Conservation (phyloP, 2,888 invertebrate species). For the Apamea anceps region DNA sequence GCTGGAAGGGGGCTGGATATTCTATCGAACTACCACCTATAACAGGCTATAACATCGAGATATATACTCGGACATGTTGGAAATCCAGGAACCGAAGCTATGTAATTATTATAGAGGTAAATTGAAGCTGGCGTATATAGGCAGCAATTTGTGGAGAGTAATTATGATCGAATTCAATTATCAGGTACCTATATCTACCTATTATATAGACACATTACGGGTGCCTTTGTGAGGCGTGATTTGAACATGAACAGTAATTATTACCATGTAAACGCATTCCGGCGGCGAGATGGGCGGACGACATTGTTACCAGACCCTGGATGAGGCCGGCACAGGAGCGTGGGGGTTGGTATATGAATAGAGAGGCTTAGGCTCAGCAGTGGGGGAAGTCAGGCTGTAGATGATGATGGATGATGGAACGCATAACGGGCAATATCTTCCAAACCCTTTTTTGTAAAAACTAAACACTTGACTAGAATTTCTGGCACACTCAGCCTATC, state of each 20-base stretch:
- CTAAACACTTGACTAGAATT: neutral
- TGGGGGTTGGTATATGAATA: neutral
- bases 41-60: slow-evolving; percentile 27
- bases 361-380: neutral
- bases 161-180: slow-evolving; percentile 51
- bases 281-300: neutral
- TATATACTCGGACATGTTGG: slow-evolving; percentile 53
- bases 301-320: neutral
- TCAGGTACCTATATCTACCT: slow-evolving; percentile 9
- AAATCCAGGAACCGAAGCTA: slow-evolving; percentile 48
- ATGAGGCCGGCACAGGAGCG: neutral
- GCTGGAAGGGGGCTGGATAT: slow-evolving; percentile 45
- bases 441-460: neutral
- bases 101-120: slow-evolving; percentile 47
- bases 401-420: neutral
- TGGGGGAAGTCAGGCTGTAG: neutral
- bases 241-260: slow-evolving; percentile 19
- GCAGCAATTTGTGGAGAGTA: slow-evolving; percentile 22
- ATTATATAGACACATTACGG: neutral
- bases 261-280: neutral
- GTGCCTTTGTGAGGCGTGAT: slow-evolving; percentile 1
- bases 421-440: neutral
- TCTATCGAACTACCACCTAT: slow-evolving; percentile 59
- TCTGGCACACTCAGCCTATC: neutral
- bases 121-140: slow-evolving; percentile 32